These are phyloP conservation scores for Leptonema lineaticorne DNA, from an alignment of 1,140 invertebrate species.

Conservation along the genomic window DNA sequence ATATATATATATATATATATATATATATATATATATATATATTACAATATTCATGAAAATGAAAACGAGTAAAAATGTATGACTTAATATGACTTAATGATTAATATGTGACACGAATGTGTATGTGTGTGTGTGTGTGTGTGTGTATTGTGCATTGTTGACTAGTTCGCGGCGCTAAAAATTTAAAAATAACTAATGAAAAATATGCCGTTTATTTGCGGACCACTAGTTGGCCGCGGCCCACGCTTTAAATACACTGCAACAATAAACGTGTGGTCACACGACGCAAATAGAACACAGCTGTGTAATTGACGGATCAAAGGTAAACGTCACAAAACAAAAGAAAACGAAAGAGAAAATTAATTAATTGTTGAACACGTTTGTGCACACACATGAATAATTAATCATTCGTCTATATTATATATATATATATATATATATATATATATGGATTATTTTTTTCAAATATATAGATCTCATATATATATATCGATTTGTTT, in stretches of 20 bases:
- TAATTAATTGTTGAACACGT: too few species aligned
- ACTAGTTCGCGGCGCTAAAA: background rate
- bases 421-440: too few species aligned
- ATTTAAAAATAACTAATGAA: background rate
- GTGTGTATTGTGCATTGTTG: too few species aligned
- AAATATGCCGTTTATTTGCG: conserved; percentile 18
- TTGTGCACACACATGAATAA: too few species aligned
- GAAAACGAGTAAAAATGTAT: too few species aligned
- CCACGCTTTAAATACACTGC: conserved; percentile 17
- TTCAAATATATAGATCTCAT: too few species aligned
- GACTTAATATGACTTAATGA: background rate
- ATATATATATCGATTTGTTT: too few species aligned
- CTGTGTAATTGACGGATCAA: conserved; percentile 1
- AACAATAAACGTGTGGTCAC: conserved; percentile 16
- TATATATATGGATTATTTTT: too few species aligned
- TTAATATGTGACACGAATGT: background rate
- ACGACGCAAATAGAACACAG: background rate
- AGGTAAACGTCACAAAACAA: background rate
- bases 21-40: background rate
- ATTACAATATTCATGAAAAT: too few species aligned
- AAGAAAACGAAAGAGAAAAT: too few species aligned
- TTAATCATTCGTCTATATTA: too few species aligned
- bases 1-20: background rate
- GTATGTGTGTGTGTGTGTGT: too few species aligned
- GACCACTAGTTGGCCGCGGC: conserved; percentile 14